A percentile compares a stretch with the other conserved stretches of the same genome.
phyloP scores from a whole-genome alignment of 1,140 invertebrate genomes.

The Ridgeia piscesae region DNA sequence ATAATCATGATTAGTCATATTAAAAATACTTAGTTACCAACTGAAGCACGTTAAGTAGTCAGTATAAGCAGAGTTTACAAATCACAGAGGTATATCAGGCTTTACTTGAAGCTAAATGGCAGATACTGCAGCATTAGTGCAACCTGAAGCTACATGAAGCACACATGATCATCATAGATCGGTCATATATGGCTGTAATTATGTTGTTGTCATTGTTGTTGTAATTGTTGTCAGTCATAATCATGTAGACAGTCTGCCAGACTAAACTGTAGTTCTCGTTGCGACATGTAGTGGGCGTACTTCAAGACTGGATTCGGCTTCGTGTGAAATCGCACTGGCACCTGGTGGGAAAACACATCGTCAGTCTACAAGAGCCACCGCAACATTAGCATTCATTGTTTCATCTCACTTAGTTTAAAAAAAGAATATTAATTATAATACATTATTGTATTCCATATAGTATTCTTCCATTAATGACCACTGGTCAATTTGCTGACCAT shows the following conservation, averaged over 20 bases:
- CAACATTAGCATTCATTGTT: not conserved
- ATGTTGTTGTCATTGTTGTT: not conserved
- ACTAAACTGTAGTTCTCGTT: conserved; percentile 34
- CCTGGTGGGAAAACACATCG: conserved; percentile 28
- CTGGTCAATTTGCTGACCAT: no score
- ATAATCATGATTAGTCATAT: conserved; percentile 1
- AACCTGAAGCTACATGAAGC: not conserved
- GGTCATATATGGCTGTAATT: not conserved
- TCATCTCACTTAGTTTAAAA: not conserved
- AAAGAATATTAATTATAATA: no score
- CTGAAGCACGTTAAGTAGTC: not conserved
- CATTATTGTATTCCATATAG: no score
- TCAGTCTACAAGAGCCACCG: not conserved
- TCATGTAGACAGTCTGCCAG: conserved; percentile 36
- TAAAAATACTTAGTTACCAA: not conserved
- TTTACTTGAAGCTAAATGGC: not conserved
- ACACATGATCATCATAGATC: not conserved
- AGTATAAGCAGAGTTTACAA: not conserved
- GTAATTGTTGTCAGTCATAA: not conserved
- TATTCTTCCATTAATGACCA: no score
- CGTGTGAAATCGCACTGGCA: conserved; percentile 38
- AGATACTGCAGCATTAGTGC: not conserved
- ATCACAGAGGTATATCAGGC: not conserved
- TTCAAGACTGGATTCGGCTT: conserved; percentile 38
- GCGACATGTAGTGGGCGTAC: conserved; percentile 38